Conservation (phyloP, 2,888 invertebrate species). For the Meganola albula region DNA sequence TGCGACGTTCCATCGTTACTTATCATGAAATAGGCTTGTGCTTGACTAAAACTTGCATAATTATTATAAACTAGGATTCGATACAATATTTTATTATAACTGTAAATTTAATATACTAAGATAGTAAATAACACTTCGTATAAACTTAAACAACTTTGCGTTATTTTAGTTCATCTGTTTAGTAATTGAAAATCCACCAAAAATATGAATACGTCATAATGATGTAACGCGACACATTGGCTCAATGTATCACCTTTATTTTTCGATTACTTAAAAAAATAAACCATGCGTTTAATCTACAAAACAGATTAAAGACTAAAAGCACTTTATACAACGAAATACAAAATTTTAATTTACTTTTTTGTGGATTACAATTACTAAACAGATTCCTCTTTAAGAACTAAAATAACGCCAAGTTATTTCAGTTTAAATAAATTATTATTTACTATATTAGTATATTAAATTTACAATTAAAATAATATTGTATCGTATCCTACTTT, state of each 20-base stretch:
- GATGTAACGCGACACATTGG: too few species aligned
- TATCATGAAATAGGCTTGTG: too few species aligned
- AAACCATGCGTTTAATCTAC: conserved; percentile 18
- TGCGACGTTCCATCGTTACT: too few species aligned
- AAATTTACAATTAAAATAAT: conserved; percentile 78
- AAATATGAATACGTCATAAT: too few species aligned
- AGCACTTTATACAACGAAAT: conserved; percentile 70
- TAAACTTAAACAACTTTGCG: conserved; percentile 84
- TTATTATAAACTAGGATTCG: conserved; percentile 81
- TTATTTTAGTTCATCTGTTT: conserved; percentile 83
- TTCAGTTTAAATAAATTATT: conserved; percentile 80
- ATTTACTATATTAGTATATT: conserved; percentile 75
- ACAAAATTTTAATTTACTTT: conserved; percentile 67
- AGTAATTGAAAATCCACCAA: conserved; percentile 82
- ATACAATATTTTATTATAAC: conserved; percentile 82
- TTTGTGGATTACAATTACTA: conserved; percentile 81
- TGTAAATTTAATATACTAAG: conserved; percentile 65
- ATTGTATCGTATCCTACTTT: conserved; percentile 85
- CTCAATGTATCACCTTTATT: too few species aligned
- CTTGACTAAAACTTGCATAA: too few species aligned
- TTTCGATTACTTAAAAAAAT: too few species aligned
- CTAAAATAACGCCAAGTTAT: conserved; percentile 84
- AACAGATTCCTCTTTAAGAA: conserved; percentile 84
- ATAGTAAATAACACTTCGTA: conserved; percentile 78
- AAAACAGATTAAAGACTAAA: too few species aligned